These are phyloP conservation scores for Perdita meconis DNA, from an alignment of 2,888 invertebrate genomes.

Conservation along the genomic window DNA sequence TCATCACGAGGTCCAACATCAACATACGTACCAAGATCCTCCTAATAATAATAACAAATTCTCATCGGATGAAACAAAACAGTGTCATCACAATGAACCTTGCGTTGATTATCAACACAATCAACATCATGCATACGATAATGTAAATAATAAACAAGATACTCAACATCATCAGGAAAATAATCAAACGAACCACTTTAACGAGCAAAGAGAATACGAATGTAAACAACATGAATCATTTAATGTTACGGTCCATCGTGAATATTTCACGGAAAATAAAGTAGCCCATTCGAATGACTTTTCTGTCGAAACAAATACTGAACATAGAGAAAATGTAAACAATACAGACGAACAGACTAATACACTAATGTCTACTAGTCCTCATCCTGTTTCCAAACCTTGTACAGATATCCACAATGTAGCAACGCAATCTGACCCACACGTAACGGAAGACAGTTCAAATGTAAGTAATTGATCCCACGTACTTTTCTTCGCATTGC, in stretches of 20 bases:
- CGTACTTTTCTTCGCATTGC: constrained; percentile 60
- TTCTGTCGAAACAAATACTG: constrained; percentile 13
- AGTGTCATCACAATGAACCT: constrained; percentile 28
- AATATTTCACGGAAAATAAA: constrained; percentile 26
- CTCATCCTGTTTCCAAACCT: constrained; percentile 61
- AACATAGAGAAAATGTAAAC: constrained; percentile 25
- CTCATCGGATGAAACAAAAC: constrained; percentile 20
- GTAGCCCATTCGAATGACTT: constrained; percentile 20
- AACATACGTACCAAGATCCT: constrained; percentile 35
- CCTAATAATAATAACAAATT: constrained; percentile 25
- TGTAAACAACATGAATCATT: not conserved
- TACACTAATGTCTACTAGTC: constrained; percentile 51
- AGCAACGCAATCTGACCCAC: constrained; percentile 76
- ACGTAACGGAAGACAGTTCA: constrained; percentile 72
- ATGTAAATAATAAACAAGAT: constrained; percentile 30
- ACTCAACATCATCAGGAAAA: constrained; percentile 41
- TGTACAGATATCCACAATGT: constrained; percentile 77
- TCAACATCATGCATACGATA: constrained; percentile 27
- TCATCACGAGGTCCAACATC: constrained; percentile 1
- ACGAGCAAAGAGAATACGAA: constrained; percentile 6
- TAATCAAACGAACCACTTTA: constrained; percentile 13
- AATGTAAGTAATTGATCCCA: constrained; percentile 80
- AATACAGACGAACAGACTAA: constrained; percentile 56
- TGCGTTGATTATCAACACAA: constrained; percentile 24
- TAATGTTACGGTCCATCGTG: constrained; percentile 5